Percentiles rank a stretch among this genome's conserved stretches.
Evolutionary conservation across 2,797 vertebrate species (phyloP).

Genomic region (Nannoperca australis): DNA sequence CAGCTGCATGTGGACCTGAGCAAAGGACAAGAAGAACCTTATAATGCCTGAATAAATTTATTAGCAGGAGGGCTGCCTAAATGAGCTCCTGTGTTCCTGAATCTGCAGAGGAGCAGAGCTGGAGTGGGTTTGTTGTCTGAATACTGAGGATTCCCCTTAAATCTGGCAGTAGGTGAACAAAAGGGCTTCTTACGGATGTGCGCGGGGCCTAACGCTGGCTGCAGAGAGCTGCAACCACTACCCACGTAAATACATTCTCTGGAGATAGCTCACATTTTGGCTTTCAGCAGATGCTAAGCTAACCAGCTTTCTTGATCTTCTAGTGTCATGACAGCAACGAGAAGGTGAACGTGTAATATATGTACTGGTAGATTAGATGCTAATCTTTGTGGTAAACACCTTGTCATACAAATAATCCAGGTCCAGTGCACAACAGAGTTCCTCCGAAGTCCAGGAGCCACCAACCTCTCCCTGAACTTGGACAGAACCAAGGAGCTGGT

Average conservation of each 20-base stretch:
- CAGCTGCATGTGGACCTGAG: not conserved
- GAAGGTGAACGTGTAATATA: not conserved
- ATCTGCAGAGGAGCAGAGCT: slow-evolving; percentile 24
- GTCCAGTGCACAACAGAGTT: not conserved
- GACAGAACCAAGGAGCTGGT: no score
- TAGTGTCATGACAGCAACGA: no score
- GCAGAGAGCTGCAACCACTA: not conserved
- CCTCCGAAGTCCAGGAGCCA: no score
- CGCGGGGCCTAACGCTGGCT: not conserved
- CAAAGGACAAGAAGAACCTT: not conserved
- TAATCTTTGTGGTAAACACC: not conserved
- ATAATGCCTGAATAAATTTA: slow-evolving; percentile 36
- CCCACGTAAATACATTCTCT: not conserved
- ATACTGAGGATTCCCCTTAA: slow-evolving; percentile 25
- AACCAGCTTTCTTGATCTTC: not conserved
- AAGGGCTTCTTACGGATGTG: not conserved
- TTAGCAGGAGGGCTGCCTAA: slow-evolving; percentile 25
- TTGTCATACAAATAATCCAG: not conserved
- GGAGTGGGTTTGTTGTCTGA: slow-evolving; percentile 18
- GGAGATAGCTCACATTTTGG: not conserved
- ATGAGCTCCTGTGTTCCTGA: slow-evolving; percentile 35
- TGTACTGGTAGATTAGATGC: not conserved
- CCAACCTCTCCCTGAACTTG: no score
- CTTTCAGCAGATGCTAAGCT: not conserved
- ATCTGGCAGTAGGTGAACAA: not conserved